Base-by-base conservation (phyloP, 2,797 vertebrate genomes). In the Notamacropus eugenii region DNA sequence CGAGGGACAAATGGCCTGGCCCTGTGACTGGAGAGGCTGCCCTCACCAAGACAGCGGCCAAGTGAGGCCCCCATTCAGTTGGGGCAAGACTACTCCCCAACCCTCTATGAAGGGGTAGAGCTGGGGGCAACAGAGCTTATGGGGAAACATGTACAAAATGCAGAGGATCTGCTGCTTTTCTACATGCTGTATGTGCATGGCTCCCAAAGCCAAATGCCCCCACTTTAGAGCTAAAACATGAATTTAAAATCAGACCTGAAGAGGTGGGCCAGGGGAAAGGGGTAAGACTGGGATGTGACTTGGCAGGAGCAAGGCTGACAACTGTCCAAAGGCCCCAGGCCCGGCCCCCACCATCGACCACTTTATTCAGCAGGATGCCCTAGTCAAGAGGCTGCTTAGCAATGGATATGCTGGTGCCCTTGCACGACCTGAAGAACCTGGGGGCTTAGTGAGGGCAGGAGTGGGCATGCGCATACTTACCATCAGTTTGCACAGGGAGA, bases 401-500 rank as follows among this genome's bases (percentile, higher is more conserved):
- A 5, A 57, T 3, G 13, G 56, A 24, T 28, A 19, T 8, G 13
- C 31, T 5, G 28, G 3, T 3, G 4, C 4, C 59, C 31, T 6
- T 52, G 52, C 52, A 52, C 52, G 5, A 4, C 58, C 59, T 62
- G 59, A 13, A 62, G 59, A 62, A 14, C 59, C 59, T 1, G 2
- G 29, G 59, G 59, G 31, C 59, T 34, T 14, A 4, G 31, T 0
- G 31, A 16, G 31, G 59, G 31, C 29, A 13, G 74, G 5, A 59
- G 58, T 4, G 52, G 22, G 14, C 19, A 19, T 5, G 16, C 3
- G 0, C 4, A 31, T 95, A 98, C 99, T 99, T 99, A 99, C 99
- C 99, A 99, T 99, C 96, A 99, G 99, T 98, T 99, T 99, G 99
- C 99, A 99, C 99, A 99, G 99, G 98, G 99, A 99, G 98, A 99